Conservation (phyloP, 2,888 invertebrate species). For the Caenorhabditis sp. region DNA sequence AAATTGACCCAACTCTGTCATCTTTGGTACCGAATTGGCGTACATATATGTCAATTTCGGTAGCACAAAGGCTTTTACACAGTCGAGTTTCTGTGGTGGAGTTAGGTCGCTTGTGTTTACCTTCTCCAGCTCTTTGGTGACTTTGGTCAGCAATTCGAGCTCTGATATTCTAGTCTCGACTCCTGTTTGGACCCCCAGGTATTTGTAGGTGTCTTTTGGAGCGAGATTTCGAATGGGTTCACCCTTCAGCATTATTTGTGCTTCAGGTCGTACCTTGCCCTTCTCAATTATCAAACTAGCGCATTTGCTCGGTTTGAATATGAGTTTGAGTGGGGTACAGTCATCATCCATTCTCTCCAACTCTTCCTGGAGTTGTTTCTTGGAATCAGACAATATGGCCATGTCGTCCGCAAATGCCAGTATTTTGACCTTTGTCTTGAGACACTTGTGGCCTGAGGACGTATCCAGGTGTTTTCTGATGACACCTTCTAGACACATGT, state of each 20-base stretch:
- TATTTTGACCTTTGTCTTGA: not conserved
- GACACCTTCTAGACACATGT: conserved; percentile 75
- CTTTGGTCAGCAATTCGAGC: not conserved
- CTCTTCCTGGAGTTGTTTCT: not conserved
- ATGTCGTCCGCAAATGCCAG: conserved; percentile 40
- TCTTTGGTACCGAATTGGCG: conserved; percentile 7
- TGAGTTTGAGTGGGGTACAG: not conserved
- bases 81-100: conserved; percentile 48
- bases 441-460: not conserved
- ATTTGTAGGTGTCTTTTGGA: conserved; percentile 7
- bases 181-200: conserved; percentile 28
- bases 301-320: conserved; percentile 42
- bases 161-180: not conserved
- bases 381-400: not conserved
- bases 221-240: not conserved
- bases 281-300: conserved; percentile 9
- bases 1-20: not conserved
- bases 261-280: not conserved
- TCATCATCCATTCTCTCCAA: not conserved
- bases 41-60: conserved; percentile 15
- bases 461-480: not conserved
- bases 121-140: not conserved
- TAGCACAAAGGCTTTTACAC: conserved; percentile 32
- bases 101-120: conserved; percentile 6
- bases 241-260: not conserved